phyloP scores from a whole-genome alignment of 2,113 vertebrate genomes.

The Lasiurus cinereus region DNA sequence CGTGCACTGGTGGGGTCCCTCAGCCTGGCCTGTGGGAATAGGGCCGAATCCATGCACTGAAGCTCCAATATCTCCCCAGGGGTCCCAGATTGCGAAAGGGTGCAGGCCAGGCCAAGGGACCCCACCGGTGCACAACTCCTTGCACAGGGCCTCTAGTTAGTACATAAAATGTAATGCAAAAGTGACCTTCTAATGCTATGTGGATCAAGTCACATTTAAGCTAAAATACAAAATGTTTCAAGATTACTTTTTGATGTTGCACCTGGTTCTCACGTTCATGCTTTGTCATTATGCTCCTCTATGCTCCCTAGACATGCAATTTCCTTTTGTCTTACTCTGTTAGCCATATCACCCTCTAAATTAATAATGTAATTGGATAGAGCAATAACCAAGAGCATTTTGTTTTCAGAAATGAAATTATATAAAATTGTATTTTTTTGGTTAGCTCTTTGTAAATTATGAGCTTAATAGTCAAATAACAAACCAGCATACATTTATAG shows the following conservation, averaged over 20 bases:
- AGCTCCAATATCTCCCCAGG: too few relatives aligned
- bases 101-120: too few relatives aligned
- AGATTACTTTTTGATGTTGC: neutral
- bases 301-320: constrained; percentile 26
- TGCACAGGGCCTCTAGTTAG: neutral
- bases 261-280: neutral
- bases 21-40: too few relatives aligned
- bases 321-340: constrained; percentile 63
- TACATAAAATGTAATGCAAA: neutral
- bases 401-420: constrained; percentile 62
- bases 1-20: too few relatives aligned
- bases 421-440: neutral
- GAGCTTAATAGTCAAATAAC: neutral
- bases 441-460: neutral
- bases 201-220: neutral
- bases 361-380: constrained; percentile 47
- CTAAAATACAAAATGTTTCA: neutral
- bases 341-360: constrained; percentile 29
- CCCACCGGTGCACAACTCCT: too few relatives aligned
- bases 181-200: neutral
- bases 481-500: neutral
- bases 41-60: too few relatives aligned
- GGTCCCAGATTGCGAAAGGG: too few relatives aligned
- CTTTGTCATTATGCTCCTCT: neutral
- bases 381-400: constrained; percentile 36